phyloP scores from a whole-genome alignment of 1,140 invertebrate genomes.

The Drosophila carrolli region DNA sequence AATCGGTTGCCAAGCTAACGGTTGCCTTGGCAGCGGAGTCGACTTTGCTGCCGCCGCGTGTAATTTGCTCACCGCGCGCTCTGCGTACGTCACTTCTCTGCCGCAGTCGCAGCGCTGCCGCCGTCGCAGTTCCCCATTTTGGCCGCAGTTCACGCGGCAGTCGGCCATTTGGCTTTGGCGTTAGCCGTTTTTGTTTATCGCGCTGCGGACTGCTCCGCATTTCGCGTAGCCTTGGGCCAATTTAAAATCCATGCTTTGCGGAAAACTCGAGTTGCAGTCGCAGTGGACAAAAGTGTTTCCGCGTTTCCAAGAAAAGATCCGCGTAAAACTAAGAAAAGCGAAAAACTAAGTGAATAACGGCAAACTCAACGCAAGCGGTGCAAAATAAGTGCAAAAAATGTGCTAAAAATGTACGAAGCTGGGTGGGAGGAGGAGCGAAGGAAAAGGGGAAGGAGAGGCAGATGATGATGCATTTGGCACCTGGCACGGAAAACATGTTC shows the following conservation, averaged over 20 bases:
- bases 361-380: constrained; percentile 33
- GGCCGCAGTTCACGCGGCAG: constrained; percentile 58
- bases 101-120: constrained; percentile 4
- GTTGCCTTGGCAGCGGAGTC: constrained; percentile 57
- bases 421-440: constrained; percentile 11
- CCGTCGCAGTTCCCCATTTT: constrained; percentile 46
- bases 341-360: background rate
- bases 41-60: constrained; percentile 45
- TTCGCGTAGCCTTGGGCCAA: constrained; percentile 27
- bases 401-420: constrained; percentile 80
- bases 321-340: constrained; percentile 17
- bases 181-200: constrained; percentile 39
- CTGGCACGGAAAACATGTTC: constrained; percentile 52
- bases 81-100: constrained; percentile 14
- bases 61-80: constrained; percentile 29
- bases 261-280: constrained; percentile 27
- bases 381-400: constrained; percentile 68
- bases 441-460: constrained; percentile 9
- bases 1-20: constrained; percentile 28
- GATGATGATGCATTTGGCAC: constrained; percentile 76
- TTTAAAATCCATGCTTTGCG: constrained; percentile 24
- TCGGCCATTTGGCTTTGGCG: constrained; percentile 56
- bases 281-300: constrained; percentile 13
- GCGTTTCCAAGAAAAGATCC: constrained; percentile 4
- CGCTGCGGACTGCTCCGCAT: constrained; percentile 5